Evolutionary conservation across 2,113 vertebrate species (phyloP), one percentile per base, ranked within the genome.

Genomic region (Ptilorrhoa leucosticta): DNA sequence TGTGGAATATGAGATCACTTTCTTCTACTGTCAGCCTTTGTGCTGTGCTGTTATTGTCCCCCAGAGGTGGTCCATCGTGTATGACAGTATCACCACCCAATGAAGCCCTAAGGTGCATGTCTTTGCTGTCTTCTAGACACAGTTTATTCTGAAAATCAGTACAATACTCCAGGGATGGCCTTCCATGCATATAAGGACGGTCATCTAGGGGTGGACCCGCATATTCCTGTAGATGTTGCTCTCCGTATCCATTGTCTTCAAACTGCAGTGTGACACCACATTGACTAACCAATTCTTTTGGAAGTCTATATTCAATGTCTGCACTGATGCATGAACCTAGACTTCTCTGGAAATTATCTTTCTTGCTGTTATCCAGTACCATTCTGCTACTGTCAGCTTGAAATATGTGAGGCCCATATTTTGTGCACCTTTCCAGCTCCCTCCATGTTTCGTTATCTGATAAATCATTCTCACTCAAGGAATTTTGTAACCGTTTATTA

Each of bases 391-490:
- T 39, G 19, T 15, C 92, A 75, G 57, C 30, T 19, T 95, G 72
- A 48, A 93, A 57, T 51, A 69, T 1, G 13, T 60, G 83, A 70
- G 50, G 28, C 22, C 35, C 13, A 4, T 35, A 63, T 22, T 82
- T 42, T 14, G 17, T 72, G 71, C 44, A 72, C 60, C 15, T 91
- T 83, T 92, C 83, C 37, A 88, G 56, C 39, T 94, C 50, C 33
- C 51, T 72, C 73, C 90, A 91, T 31, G 57, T 42, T 80, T 83
- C 64, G 33, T 92, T 87, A 70, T 93, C 90, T 77, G 97, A 83
- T 70, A 97, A 91, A 71, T 95, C 77, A 91, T 89, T 97, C 35
- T 90, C 30, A 19, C 40, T 79, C 8, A 83, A 83, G 70, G 92
- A 83, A 68, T 97, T 96, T 30, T 87, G 48, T 71, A 96, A 90